phyloP scores from a whole-genome alignment of 2,113 vertebrate genomes.

The Emberiza fucata region DNA sequence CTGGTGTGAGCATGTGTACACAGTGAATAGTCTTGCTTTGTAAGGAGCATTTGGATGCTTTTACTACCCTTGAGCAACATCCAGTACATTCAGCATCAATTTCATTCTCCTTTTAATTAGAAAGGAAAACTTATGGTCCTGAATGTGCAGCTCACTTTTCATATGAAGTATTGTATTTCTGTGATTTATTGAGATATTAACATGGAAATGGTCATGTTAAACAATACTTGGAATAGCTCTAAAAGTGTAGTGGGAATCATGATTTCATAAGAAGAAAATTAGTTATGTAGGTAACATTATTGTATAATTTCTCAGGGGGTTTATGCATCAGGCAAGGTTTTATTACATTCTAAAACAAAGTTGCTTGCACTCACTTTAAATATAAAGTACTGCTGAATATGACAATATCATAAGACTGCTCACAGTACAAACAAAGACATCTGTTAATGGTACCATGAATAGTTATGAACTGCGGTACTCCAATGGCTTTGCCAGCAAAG shows the following conservation, averaged over 20 bases:
- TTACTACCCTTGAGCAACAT: constrained; percentile 23
- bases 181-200: constrained; percentile 77
- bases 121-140: constrained; percentile 69
- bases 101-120: constrained; percentile 72
- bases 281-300: constrained; percentile 77
- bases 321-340: constrained; percentile 58
- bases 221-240: constrained; percentile 77
- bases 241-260: constrained; percentile 73
- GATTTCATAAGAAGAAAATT: constrained; percentile 78
- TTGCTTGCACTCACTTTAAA: constrained; percentile 63
- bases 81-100: constrained; percentile 16
- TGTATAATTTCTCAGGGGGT: constrained; percentile 69
- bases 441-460: constrained; percentile 71
- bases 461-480: constrained; percentile 67
- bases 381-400: constrained; percentile 62
- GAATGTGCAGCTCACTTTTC: constrained; percentile 60
- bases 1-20: not conserved
- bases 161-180: constrained; percentile 69
- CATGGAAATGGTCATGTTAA: constrained; percentile 79
- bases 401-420: constrained; percentile 56
- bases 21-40: not conserved
- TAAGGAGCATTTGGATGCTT: constrained; percentile 1
- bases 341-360: constrained; percentile 74
- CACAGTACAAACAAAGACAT: constrained; percentile 65
- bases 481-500: constrained; percentile 66